Evolutionary conservation across 2,113 vertebrate genomes (phyloP).

Genomic region (Scatophagus argus): DNA sequence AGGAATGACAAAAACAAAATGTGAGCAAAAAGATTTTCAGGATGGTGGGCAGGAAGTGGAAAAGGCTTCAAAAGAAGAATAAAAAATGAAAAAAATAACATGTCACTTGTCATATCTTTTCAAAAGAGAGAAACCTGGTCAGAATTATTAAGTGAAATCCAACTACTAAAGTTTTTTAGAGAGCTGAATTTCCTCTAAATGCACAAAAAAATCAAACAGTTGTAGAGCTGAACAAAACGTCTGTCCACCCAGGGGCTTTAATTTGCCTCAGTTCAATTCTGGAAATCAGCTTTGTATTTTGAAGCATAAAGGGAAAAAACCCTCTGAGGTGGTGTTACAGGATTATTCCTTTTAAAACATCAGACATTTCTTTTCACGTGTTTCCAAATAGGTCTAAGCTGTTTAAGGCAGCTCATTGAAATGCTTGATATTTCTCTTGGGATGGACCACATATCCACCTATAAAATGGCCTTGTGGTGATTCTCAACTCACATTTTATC

Average conservation of each 20-base stretch:
- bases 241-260: slow-evolving; percentile 38
- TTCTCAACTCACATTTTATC: slow-evolving; percentile 44
- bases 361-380: slow-evolving; percentile 27
- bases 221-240: slow-evolving; percentile 45
- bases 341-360: slow-evolving; percentile 57
- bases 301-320: slow-evolving; percentile 6
- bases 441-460: slow-evolving; percentile 16
- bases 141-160: slow-evolving; percentile 39
- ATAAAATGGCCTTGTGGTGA: slow-evolving; percentile 31
- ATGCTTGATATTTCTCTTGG: slow-evolving; percentile 27
- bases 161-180: slow-evolving; percentile 16
- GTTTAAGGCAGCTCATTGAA: slow-evolving; percentile 41
- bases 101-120: slow-evolving; percentile 30
- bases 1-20: slow-evolving; percentile 9
- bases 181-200: slow-evolving; percentile 20
- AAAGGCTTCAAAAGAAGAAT: slow-evolving; percentile 27
- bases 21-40: slow-evolving; percentile 29
- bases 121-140: slow-evolving; percentile 35
- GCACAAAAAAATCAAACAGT: slow-evolving; percentile 36
- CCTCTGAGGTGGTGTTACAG: slow-evolving; percentile 29
- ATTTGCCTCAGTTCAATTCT: slow-evolving; percentile 55
- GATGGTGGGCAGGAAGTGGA: slow-evolving; percentile 6
- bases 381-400: slow-evolving; percentile 42
- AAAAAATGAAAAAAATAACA: slow-evolving; percentile 4
- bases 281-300: slow-evolving; percentile 52